Percentiles rank a stretch among this genome's conserved stretches.
Evolutionary conservation across 2,888 invertebrate species (phyloP).

Genomic region (Eupelmus urozonus): DNA sequence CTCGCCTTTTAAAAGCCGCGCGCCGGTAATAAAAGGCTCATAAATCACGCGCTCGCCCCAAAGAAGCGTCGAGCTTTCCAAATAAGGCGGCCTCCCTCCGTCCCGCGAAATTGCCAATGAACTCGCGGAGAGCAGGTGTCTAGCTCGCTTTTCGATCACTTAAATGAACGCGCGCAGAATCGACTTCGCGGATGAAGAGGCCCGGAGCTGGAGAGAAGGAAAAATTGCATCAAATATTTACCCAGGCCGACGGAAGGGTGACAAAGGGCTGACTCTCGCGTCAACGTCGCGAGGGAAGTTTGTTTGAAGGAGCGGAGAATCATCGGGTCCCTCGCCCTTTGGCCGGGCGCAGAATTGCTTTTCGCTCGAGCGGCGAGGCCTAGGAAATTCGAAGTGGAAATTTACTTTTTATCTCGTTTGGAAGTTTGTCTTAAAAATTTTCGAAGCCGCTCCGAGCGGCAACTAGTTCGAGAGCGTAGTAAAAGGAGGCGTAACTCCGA

Average conservation of each 20-base stretch:
- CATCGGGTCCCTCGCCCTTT: background rate
- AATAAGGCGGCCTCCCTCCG: background rate
- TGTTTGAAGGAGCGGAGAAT: slow-evolving; percentile 33
- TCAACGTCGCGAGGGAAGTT: background rate
- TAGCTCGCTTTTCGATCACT: slow-evolving; percentile 60
- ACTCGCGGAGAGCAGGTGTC: slow-evolving; percentile 57
- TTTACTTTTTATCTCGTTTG: slow-evolving; percentile 42
- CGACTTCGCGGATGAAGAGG: slow-evolving; percentile 15
- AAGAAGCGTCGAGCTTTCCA: background rate
- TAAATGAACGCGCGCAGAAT: slow-evolving; percentile 47
- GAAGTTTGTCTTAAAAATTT: background rate
- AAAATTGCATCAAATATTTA: slow-evolving; percentile 72
- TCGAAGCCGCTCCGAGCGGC: no score
- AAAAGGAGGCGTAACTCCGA: no score
- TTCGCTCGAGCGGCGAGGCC: slow-evolving; percentile 12
- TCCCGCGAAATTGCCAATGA: background rate
- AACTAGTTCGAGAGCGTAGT: background rate
- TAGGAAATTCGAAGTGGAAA: slow-evolving; percentile 30
- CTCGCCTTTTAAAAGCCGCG: no score
- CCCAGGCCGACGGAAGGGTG: slow-evolving; percentile 39
- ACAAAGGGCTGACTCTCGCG: slow-evolving; percentile 41
- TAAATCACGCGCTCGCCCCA: slow-evolving; percentile 53
- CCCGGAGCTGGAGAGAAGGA: slow-evolving; percentile 49
- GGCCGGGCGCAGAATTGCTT: slow-evolving; percentile 22
- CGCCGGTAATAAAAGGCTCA: slow-evolving; percentile 57